Evolutionary conservation across 2,888 invertebrate genomes (phyloP), one percentile per base, ranked within the genome.

Genomic region (Lepidochitona cinerea): DNA sequence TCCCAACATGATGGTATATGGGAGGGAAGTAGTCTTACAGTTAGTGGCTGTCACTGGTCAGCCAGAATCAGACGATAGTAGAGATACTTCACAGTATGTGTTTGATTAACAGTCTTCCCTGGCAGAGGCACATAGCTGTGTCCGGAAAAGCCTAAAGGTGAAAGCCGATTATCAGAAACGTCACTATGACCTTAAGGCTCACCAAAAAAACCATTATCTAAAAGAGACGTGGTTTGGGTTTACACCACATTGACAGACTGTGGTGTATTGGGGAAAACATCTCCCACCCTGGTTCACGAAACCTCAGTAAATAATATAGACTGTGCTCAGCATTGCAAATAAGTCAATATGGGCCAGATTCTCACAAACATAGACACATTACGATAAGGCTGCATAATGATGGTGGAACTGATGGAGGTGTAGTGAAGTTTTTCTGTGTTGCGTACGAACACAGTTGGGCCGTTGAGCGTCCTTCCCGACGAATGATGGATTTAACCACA

Each of bases 181-280:
- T 29, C 64, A 71, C 66, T 78, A 77, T 67, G 75, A 80, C 49
- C n/a, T 76, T 12, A 75, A 65, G 53, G 78, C 77, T 14, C 66
- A 59, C 23, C 68, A n/a, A n/a, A 74, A 37, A 35, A 72, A 1
- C 41, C 41, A 41, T 18, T 41, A 41, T 12, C 9, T 12, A 18
- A 9, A 41, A 18, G 41, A 12, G 9, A 41, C 9, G 41, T 69
- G 26, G 76, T 79, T 7, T 75, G 74, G 76, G 35, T 78, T 3
- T 75, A 72, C 65, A 69, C 73, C 35, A 68, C 36, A 59, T 73
- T 12, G 75, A 79, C 68, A 73, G 73, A 37, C 53, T 75, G 29
- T 64, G 37, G 72, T 54, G n/a, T 77, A 75, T 49, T 14, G 23
- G n/a, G 78, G 78, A 67, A 54, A 36, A 52, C 66, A 68, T 32